Evolutionary conservation across 2,888 invertebrate species (phyloP), one percentile per base, ranked within the genome.

Genomic region (Nomada hirtipes): DNA sequence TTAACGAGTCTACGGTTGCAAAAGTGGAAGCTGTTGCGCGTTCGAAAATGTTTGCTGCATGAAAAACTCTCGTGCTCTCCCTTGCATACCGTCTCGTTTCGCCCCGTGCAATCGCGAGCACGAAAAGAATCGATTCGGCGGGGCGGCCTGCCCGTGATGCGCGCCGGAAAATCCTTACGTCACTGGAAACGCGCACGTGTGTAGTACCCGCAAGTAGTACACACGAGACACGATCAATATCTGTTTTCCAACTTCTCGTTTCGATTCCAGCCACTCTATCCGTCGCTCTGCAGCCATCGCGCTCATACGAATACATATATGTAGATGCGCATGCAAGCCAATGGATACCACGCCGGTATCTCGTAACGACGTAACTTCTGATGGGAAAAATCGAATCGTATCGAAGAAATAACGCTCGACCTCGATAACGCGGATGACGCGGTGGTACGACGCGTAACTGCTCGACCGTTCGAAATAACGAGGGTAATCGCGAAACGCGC

Each of bases 221-320:
- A 76, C 82, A 77, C 82, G 67, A 65, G 76, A 70, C 64, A 76
- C 90, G 91, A 91, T 91, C 91, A 91, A 91, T 91, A 91, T 91
- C 91, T 89, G 88, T 91, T 91, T 91, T 91, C 91, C 91, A 90
- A 90, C 88, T 91, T 90, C 87, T 80, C 88, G 88, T 90, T 91
- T 89, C 90, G 90, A 91, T 90, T 90, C 89, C 89, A 84, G 85
- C 89, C 86, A 84, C 83, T 84, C 84, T 84, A 80, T 83, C 74
- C 77, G 78, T 82, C 82, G 23, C 13, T 76, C 65, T 59, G 59
- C 57, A 68, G 18, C 59, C 71, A 64, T 65, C 69, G 53, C 11
- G 57, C 55, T 13, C 23, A 44, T 47, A 42, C 57, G 47, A 61
- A 23, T n/a, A 50, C 55, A 20, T 65, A 42, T 52, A 47, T 64